phyloP scores from a whole-genome alignment of 2,113 vertebrate genomes.

The Zonotrichia leucophrys region DNA sequence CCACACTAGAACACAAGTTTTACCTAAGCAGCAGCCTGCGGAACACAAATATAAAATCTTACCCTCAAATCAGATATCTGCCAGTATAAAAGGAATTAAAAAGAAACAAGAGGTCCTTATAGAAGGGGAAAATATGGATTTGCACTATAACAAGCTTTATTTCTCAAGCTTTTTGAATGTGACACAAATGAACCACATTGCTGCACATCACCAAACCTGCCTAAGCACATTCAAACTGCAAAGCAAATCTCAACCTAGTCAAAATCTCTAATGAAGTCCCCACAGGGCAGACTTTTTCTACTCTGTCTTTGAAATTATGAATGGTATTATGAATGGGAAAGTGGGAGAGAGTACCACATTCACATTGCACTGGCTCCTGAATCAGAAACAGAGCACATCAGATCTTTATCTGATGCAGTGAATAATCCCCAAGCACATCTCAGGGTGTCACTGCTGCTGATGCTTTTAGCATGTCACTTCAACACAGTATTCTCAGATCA shows the following conservation, averaged over 20 bases:
- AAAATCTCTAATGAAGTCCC: conserved; percentile 47
- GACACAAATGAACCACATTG: not conserved
- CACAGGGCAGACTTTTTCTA: not conserved
- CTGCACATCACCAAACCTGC: not conserved
- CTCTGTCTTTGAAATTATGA: conserved; percentile 25
- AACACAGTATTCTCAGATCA: conserved; percentile 23
- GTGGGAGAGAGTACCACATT: not conserved
- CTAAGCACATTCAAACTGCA: not conserved
- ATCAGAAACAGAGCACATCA: conserved; percentile 38
- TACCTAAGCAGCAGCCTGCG: not conserved
- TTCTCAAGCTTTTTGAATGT: not conserved
- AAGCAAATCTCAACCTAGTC: conserved; percentile 14
- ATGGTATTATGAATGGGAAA: conserved; percentile 29
- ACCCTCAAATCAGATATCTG: conserved; percentile 4
- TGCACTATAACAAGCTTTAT: not conserved
- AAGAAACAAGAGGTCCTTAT: not conserved
- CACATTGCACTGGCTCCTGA: conserved; percentile 19
- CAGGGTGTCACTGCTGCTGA: conserved; percentile 13
- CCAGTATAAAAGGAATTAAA: not conserved
- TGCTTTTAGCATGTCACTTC: conserved; percentile 38
- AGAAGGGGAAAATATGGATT: not conserved
- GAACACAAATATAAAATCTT: not conserved
- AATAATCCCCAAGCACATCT: conserved; percentile 48
- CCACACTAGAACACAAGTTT: not conserved
- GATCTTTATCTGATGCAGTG: conserved; percentile 9